Base-by-base conservation (phyloP, 2,888 invertebrate genomes). In the Strigamia crassipes region DNA sequence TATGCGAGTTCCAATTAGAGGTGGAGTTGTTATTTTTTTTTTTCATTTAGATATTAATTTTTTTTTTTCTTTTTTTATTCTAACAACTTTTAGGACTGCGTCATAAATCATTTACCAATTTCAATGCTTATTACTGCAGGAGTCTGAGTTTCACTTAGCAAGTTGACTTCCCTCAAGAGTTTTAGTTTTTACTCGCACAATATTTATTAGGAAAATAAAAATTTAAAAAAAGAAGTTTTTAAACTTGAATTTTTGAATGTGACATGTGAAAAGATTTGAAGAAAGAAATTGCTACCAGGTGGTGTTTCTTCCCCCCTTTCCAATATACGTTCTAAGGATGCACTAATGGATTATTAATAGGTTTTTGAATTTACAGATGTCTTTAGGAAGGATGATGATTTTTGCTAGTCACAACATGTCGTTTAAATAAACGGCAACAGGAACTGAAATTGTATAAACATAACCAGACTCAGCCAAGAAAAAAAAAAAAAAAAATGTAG, bases 301-400 rank as follows among this genome's bases (percentile, higher is more conserved):
- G 61, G 21, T 23, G 61, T 21, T 23, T 66, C 12, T 21, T 66
- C 23, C 61, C 46, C 46, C 46, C 15, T 23, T 66, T 23, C 21
- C 61, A 15, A 18, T 23, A 23, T 61, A 18, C 46, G 15, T 12
- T 12, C 23, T 66, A 66, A 66, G 61, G 23, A 23, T 66, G 61
- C 61, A 66, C 61, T 66, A 66, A 66, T 66, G 61, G 61, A 66
- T 66, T 66, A 66, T 66, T 66, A 66, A 66, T 66, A 66, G 61
- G 61, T 66, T 66, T 66, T 66, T 21, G 21, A 66, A 66, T 66
- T 66, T 66, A 66, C 61, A 66, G 61, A 66, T 66, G 61, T 66
- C 61, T 66, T 66, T 21, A 66, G 61, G 8, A 23, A 66, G 23
- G 61, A 66, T 8, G 61, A 66, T 66, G 61, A 66, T 66, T 66